Evolutionary conservation across 2,113 vertebrate species (phyloP).

Genomic region (Lepidothrix coronata): DNA sequence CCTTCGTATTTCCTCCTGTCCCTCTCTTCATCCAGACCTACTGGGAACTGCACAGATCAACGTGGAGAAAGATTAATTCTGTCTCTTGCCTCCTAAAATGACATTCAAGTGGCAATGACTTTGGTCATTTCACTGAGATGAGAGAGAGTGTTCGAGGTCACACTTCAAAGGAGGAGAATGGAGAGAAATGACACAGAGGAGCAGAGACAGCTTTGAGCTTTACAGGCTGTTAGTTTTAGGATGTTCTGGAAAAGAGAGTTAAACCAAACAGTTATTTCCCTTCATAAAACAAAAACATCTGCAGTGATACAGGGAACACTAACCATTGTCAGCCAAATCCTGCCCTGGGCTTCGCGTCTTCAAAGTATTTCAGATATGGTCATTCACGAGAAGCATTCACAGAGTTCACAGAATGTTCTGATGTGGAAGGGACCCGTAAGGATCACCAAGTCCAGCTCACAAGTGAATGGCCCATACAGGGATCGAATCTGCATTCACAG

Average conservation of each 20-base stretch:
- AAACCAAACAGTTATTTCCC: background rate
- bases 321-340: background rate
- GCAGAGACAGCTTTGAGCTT: background rate
- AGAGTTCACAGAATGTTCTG: background rate
- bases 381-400: background rate
- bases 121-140: background rate
- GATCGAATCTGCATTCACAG: background rate
- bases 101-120: background rate
- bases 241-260: background rate
- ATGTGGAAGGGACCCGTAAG: background rate
- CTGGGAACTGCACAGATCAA: background rate
- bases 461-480: background rate
- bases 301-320: fast-evolving
- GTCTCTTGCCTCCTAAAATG: background rate
- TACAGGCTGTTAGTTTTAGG: background rate
- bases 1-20: background rate
- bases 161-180: background rate
- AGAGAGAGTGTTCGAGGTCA: background rate
- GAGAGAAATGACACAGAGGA: background rate
- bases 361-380: background rate
- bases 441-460: background rate
- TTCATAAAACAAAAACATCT: background rate
- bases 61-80: background rate
- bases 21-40: background rate
- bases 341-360: background rate